Conservation (phyloP, 1,140 invertebrate species). For the Mercenaria mercenaria region DNA sequence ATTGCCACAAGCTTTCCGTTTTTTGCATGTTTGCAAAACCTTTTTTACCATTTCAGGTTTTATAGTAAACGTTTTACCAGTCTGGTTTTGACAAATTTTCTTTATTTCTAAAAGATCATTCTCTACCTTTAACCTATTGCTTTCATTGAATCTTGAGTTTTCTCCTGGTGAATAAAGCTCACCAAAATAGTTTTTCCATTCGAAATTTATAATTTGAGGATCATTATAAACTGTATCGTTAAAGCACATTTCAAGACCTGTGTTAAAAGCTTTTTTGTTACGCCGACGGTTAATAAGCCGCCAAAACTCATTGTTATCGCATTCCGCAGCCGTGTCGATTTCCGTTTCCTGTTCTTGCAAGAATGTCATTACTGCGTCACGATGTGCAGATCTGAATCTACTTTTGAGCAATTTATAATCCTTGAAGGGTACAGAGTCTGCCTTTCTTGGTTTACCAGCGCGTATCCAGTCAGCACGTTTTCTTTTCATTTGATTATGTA, state of each 20-base stretch:
- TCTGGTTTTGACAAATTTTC: not conserved
- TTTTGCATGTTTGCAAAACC: too few relatives aligned
- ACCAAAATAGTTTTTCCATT: not conserved
- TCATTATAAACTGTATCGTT: too few relatives aligned
- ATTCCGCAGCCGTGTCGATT: conserved; percentile 7
- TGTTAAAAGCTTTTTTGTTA: not conserved
- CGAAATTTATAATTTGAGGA: too few relatives aligned
- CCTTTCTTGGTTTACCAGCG: not conserved
- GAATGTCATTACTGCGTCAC: too few relatives aligned
- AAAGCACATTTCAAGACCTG: too few relatives aligned
- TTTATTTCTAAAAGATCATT: not conserved
- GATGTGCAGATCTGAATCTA: not conserved
- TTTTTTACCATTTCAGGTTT: not conserved
- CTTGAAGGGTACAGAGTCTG: not conserved
- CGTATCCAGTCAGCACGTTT: not conserved
- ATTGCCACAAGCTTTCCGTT: not conserved
- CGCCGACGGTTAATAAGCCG: not conserved
- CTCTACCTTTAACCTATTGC: not conserved
- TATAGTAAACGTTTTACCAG: not conserved
- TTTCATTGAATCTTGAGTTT: not conserved
- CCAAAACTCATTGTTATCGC: conserved; percentile 22
- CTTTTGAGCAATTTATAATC: not conserved
- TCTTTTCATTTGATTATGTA: not conserved
- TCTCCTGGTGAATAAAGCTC: not conserved
- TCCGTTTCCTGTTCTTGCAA: not conserved